phyloP scores from a whole-genome alignment of 2,113 vertebrate species.

The Larimichthys polyactis region DNA sequence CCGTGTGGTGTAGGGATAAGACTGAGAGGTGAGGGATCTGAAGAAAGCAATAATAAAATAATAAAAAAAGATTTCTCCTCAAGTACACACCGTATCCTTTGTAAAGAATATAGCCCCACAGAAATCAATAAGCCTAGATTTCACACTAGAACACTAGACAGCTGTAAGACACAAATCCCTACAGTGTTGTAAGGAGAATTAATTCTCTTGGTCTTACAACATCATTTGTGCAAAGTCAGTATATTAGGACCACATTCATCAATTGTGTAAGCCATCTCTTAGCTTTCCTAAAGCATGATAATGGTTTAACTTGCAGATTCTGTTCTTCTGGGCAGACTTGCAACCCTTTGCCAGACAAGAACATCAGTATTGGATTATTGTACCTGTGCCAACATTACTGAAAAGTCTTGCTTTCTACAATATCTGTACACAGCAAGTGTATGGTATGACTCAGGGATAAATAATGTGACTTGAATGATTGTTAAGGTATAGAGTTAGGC shows the following conservation, averaged over 20 bases:
- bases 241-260: background rate
- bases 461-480: background rate
- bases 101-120: conserved; percentile 51
- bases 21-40: conserved; percentile 57
- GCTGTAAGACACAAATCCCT: conserved; percentile 68
- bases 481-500: background rate
- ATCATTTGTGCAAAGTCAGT: conserved; percentile 42
- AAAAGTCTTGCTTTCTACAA: background rate
- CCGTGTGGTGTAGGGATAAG: conserved; percentile 9
- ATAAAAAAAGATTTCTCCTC: conserved; percentile 42
- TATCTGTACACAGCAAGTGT: background rate
- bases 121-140: conserved; percentile 73
- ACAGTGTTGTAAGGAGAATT: conserved; percentile 46
- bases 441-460: background rate
- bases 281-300: background rate
- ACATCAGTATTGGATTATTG: background rate
- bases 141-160: conserved; percentile 61
- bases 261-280: conserved; percentile 7
- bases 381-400: background rate
- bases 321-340: background rate
- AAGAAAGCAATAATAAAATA: conserved; percentile 29
- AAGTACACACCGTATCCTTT: conserved; percentile 51
- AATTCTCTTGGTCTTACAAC: conserved; percentile 32
- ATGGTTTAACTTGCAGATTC: conserved; percentile 9
- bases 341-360: background rate